Conservation (phyloP, 30 jellyfish, hydroid and myxozoan species). For the Aurelia aurita region DNA sequence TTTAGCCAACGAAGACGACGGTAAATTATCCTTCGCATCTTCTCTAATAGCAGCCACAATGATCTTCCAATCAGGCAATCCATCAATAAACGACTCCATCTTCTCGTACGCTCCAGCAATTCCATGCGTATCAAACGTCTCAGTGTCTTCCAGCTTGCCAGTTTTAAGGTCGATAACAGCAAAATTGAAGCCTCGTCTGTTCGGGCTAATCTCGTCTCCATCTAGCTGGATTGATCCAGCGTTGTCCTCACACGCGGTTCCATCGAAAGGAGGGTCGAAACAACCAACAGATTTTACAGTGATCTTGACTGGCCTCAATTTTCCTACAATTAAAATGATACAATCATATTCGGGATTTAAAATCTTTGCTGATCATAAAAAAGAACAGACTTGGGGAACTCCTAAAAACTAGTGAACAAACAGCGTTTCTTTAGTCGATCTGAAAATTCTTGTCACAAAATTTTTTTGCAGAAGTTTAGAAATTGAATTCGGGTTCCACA, state of each 20-base stretch:
- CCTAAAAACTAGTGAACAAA: too few species aligned
- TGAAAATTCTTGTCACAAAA: too few species aligned
- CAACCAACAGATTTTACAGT: slow-evolving; percentile 89
- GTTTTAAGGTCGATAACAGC: slow-evolving; percentile 86
- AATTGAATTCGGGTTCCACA: too few species aligned
- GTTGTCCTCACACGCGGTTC: slow-evolving; percentile 93
- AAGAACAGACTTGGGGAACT: too few species aligned
- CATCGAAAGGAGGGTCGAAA: slow-evolving; percentile 97
- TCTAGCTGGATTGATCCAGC: slow-evolving; percentile 90
- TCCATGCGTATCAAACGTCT: slow-evolving; percentile 91
- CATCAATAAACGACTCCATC: slow-evolving; percentile 72
- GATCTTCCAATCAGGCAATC: slow-evolving; percentile 88
- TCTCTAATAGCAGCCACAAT: slow-evolving; percentile 87
- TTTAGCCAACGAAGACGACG: slow-evolving; percentile 75
- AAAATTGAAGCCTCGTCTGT: slow-evolving; percentile 92
- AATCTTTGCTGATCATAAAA: too few species aligned
- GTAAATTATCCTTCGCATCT: slow-evolving; percentile 89
- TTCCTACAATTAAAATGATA: slow-evolving; percentile 16
- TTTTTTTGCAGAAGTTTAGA: too few species aligned
- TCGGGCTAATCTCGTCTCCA: slow-evolving; percentile 90
- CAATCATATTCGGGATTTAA: too few species aligned
- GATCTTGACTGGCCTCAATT: slow-evolving; percentile 38
- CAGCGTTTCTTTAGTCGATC: too few species aligned
- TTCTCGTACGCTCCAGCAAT: slow-evolving; percentile 96
- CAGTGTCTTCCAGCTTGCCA: slow-evolving; percentile 84